Evolutionary conservation across 1,140 invertebrate genomes (phyloP).

Genomic region (Littorina saxatilis): DNA sequence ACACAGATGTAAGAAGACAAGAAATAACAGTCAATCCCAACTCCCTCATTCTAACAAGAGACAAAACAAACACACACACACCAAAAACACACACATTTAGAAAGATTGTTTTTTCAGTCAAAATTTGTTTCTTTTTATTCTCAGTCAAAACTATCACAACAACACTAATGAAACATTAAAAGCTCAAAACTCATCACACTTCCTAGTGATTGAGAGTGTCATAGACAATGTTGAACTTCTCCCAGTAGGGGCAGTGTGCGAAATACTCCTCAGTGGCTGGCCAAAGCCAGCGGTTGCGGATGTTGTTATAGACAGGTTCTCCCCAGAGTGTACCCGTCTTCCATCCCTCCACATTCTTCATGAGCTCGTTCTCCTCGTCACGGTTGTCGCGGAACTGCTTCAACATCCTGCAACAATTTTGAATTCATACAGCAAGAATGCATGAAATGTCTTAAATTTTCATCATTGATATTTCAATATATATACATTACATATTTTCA

Average conservation of each 20-base stretch:
- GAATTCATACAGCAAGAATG: too few species aligned
- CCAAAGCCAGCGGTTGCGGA: slow-evolving; percentile 79
- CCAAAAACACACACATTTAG: too few species aligned
- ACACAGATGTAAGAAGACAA: too few species aligned
- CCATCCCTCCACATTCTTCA: slow-evolving; percentile 93
- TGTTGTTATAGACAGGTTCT: slow-evolving; percentile 85
- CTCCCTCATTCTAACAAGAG: too few species aligned
- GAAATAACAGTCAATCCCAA: too few species aligned
- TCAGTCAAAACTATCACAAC: too few species aligned
- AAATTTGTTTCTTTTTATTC: too few species aligned
- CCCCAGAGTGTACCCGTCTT: slow-evolving; percentile 89
- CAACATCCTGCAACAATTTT: slow-evolving; percentile 81
- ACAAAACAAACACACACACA: too few species aligned
- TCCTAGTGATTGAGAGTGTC: slow-evolving; percentile 44
- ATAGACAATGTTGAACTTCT: slow-evolving; percentile 36
- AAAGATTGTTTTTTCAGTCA: too few species aligned
- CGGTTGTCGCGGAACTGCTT: slow-evolving; percentile 88
- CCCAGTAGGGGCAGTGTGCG: slow-evolving; percentile 67
- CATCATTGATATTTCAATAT: background rate
- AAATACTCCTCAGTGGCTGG: slow-evolving; percentile 82
- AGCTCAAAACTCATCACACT: background rate
- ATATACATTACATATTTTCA: background rate
- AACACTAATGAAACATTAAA: too few species aligned
- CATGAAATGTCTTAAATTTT: background rate
- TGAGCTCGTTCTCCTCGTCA: slow-evolving; percentile 89